Base-by-base conservation (phyloP, 2,888 invertebrate species). In the Agrilus mali region DNA sequence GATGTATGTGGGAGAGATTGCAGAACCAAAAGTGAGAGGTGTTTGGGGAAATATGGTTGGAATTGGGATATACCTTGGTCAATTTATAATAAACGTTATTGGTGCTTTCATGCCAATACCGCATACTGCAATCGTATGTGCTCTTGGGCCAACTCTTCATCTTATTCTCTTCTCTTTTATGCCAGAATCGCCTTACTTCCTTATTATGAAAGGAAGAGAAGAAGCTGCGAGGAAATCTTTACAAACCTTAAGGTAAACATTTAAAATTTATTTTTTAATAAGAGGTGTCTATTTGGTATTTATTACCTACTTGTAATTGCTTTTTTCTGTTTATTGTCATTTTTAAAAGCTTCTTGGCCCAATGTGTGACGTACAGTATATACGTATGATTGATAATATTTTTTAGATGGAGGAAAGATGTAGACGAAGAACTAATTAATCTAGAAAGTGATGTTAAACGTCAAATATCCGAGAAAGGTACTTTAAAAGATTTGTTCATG, bases 61-160 rank as follows among this genome's bases (percentile, higher is more conserved):
- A 6, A 50, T 56, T 15, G 41, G 44, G 13, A 49, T 52, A 5
- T 55, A 55, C 38, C 38, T 57, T 6, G 60, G 60, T 13, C 50
- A 54, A 22, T 53, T 57, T 13, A 17, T 52, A 6, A 55, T 57
- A 20, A 60, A 73, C 64, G 68, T 72, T 58, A 69, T 76, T 51
- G 77, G 76, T n/a, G 73, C 73, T 7, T 55, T 51, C 42, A 48
- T 42, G 20, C 36, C 34, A 20, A 50, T 53, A 14, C 36, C 37
- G 7, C 41, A 39, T 10, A 51, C 49, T 3, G 48, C 51, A 10
- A 50, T 44, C 33, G 43, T 51, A 33, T 55, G 27, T 4, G 27
- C 27, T 5, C 4, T 27, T 2, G 27, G 27, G 4, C 27, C 60
- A 2, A 20, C 59, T 2, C 16, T 57, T 3, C 55, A 53, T 39